Conservation (phyloP, 2,888 invertebrate species). For the Cyaniris semiargus region DNA sequence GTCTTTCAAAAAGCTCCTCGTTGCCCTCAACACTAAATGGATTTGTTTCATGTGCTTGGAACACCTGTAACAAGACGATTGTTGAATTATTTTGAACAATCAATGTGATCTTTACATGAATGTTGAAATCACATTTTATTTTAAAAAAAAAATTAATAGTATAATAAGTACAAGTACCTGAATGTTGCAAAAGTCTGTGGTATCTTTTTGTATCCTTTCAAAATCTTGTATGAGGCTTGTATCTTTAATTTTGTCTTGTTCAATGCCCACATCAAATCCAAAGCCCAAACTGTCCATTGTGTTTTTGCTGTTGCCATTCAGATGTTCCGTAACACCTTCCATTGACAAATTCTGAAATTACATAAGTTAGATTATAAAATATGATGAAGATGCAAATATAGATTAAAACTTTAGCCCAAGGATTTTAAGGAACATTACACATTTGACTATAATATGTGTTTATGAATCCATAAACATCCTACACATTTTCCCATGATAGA, state of each 20-base stretch:
- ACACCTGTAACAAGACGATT: constrained; percentile 57
- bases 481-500: no score
- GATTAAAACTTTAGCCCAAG: no score
- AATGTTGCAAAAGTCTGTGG: constrained; percentile 76
- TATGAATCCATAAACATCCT: no score
- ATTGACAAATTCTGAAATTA: constrained; percentile 68
- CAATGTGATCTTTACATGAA: no score
- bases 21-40: constrained; percentile 69
- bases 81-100: neutral
- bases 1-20: constrained; percentile 73
- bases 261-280: constrained; percentile 70
- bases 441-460: no score
- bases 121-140: no score
- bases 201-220: constrained; percentile 83
- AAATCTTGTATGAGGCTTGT: constrained; percentile 76
- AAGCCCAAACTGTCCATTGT: constrained; percentile 72
- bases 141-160: no score
- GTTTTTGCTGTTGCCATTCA: constrained; percentile 72
- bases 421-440: no score
- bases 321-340: constrained; percentile 62
- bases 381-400: neutral
- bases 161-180: constrained; percentile 54
- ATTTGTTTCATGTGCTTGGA: constrained; percentile 73
- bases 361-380: neutral
- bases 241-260: constrained; percentile 71